Conservation (phyloP, 2,888 invertebrate genomes). For the Morpho deidamia region DNA sequence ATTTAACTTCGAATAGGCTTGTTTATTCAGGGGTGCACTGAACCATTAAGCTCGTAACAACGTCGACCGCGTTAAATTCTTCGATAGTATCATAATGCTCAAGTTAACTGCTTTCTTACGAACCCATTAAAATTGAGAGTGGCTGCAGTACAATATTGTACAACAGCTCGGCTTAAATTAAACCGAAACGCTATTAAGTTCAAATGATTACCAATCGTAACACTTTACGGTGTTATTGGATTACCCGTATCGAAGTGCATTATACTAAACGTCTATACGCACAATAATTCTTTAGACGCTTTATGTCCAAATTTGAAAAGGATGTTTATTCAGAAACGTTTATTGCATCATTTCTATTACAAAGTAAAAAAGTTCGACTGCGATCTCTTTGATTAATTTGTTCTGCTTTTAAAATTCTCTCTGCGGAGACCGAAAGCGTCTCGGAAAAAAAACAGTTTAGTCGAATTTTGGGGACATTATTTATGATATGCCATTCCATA, state of each 20-base stretch:
- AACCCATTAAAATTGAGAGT: slow-evolving; percentile 66
- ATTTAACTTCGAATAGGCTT: slow-evolving; percentile 70
- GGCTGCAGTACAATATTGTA: slow-evolving; percentile 57
- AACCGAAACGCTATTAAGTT: slow-evolving; percentile 43
- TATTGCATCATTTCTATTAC: slow-evolving; percentile 34
- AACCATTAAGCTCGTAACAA: slow-evolving; percentile 72
- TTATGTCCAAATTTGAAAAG: background rate
- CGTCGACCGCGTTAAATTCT: slow-evolving; percentile 71
- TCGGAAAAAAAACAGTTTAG: slow-evolving; percentile 51
- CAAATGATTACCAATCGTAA: slow-evolving; percentile 17
- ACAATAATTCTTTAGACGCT: background rate
- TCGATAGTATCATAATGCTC: slow-evolving; percentile 73
- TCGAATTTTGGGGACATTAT: slow-evolving; percentile 65
- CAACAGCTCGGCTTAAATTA: slow-evolving; percentile 48
- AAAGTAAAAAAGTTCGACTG: slow-evolving; percentile 51
- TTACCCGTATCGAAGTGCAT: slow-evolving; percentile 4
- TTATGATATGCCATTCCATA: slow-evolving; percentile 73
- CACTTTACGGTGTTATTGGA: slow-evolving; percentile 1
- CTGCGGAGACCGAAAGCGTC: slow-evolving; percentile 55
- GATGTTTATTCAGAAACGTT: slow-evolving; percentile 30
- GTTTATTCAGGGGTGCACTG: slow-evolving; percentile 76
- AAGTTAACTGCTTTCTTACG: slow-evolving; percentile 71
- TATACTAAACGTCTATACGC: background rate
- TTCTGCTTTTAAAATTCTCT: slow-evolving; percentile 67
- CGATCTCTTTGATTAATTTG: slow-evolving; percentile 68